Evolutionary conservation across 2,797 vertebrate genomes (phyloP), one percentile per base, ranked within the genome.

Genomic region (Babyrousa celebensis): DNA sequence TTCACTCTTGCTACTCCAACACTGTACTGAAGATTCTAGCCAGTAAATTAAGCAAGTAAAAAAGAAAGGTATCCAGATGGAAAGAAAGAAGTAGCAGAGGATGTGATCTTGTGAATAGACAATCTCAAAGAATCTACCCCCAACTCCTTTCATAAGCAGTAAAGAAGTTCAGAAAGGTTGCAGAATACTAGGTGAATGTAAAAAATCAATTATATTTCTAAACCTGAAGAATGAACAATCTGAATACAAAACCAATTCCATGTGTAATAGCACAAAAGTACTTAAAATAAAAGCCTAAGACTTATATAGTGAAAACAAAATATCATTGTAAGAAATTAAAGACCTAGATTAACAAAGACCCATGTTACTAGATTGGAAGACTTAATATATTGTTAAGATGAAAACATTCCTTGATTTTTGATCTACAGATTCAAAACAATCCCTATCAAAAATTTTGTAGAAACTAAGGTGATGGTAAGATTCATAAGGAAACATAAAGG

Each of bases 61-160:
- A 52, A 63, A 85, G 32, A 68, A 93, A 70, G 58, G 67, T 15
- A 68, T 68, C 54, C 18, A 12, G 36, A 48, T 60, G 6, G 62
- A 91, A 90, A 85, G 23, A 20, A 80, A 78, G n/a, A 54, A 63
- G 40, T 78, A 62, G 62, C 52, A 89, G 79, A 62, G 78, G 54
- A 48, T 65, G 67, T 63, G 40, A 77, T 40, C 48, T 56, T 56
- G 8, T 25, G 63, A 15, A 87, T 25, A 63, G 65, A 40, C 20
- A 95, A 71, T 60, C 17, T 70, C 25, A 71, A 40, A 75, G 67
- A 82, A 72, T n/a, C 12, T 12, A 82, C 5, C 12, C n/a, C 52
- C 27, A 84, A 91, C 80, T 3, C 48, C 16, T 71, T 63, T 43
- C 43, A 85, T 40, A 84, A 93, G 29, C 32, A 94, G 58, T 27